Evolutionary conservation across 2,797 vertebrate species (phyloP), one percentile per base, ranked within the genome.

Genomic region (Parauchenoglanis punctatus): DNA sequence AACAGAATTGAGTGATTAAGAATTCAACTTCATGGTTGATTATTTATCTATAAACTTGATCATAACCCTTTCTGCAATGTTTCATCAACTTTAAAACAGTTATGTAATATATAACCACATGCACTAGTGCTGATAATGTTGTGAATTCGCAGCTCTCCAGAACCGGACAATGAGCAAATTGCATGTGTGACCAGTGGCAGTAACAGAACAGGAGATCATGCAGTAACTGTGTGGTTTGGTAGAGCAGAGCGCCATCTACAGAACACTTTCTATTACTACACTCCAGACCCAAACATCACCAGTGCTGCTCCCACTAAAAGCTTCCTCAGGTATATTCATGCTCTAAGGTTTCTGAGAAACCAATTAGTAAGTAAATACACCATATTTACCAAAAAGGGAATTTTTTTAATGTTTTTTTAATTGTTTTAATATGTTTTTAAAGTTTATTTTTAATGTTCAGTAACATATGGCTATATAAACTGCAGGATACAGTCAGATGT

Each of bases 281-380:
- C 97, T 20, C 87, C 95, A 18, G 96, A 99, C 92, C 98, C 98
- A 35, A 99, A 98, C 87, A 92, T 99, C 92, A 98, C 97, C 17
- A 94, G 92, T 86, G 98, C 97, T 7, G 90, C 95, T 46, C 98
- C 98, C 0, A 93, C 97, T 88, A 98, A 96, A 94, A 99, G 98
- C 93, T 99, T 99, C 89, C 93, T 98, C 91, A 97, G 97, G 98
- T 99, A 83, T 20, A 49, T 83, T 31, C 7, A 73, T 35, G 76
- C 23, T 78, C 31, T 18, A 80, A 35, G n/a, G 31, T n/a, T 52
- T 76, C 44, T 17, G 1, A 52, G 15, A 77, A 31, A 54, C 13
- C 17, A 35, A 10, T 20, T 78, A 35, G 8, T 58, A 56, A 31
- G 17, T 10, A 58, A 56, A 58, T 56, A 20, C n/a, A 11, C n/a